Conservation (phyloP, 2,888 invertebrate species). For the Aromia moschata region DNA sequence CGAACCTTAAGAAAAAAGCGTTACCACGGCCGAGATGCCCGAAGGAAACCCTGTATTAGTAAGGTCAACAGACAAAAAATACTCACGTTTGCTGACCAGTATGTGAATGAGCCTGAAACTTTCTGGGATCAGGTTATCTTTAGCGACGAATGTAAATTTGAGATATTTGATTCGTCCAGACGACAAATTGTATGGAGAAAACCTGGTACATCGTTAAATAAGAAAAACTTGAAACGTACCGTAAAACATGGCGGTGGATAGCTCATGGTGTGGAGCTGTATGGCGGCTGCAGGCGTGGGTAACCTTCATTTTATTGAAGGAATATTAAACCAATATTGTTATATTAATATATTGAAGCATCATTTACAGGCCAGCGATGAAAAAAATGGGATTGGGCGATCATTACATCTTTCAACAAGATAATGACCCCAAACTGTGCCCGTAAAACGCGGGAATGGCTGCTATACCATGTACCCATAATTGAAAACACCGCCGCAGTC, state of each 20-base stretch:
- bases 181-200: background rate
- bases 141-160: background rate
- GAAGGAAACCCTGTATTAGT: background rate
- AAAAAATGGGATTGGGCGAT: background rate
- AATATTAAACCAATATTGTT: background rate
- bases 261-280: background rate
- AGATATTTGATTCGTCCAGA: background rate
- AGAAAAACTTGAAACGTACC: background rate
- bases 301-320: background rate
- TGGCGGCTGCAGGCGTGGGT: background rate
- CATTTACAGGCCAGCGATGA: background rate
- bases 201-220: background rate
- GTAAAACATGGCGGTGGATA: background rate
- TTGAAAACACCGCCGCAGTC: background rate
- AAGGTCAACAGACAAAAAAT: background rate
- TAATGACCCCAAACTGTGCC: background rate
- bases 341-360: background rate
- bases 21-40: background rate
- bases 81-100: background rate
- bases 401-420: background rate
- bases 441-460: background rate
- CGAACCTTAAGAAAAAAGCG: background rate
- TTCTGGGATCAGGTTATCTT: background rate
- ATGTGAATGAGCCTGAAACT: background rate
- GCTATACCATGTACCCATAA: background rate